Conservation (phyloP, 2,113 vertebrate species). For the Pachycephala philippinensis region DNA sequence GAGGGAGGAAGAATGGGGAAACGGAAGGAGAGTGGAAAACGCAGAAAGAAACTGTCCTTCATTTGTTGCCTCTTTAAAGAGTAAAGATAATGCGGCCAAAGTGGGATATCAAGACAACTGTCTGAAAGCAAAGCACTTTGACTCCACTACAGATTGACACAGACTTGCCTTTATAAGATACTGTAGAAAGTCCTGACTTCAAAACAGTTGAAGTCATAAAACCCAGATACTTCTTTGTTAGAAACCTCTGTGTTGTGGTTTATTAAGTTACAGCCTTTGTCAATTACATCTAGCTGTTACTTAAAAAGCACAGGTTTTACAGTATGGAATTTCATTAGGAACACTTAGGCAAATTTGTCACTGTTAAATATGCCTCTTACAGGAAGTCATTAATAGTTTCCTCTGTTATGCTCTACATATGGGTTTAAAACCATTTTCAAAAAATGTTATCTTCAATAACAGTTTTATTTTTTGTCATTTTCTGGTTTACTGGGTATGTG, state of each 20-base stretch:
- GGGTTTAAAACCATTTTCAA: not conserved
- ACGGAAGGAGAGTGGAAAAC: not conserved
- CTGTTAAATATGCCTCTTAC: not conserved
- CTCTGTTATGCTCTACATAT: not conserved
- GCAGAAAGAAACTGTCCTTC: not conserved
- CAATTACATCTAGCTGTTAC: not conserved
- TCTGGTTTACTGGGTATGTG: not conserved
- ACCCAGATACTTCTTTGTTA: not conserved
- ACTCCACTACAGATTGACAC: not conserved
- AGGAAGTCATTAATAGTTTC: not conserved
- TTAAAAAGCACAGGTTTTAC: not conserved
- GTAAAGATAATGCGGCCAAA: not conserved
- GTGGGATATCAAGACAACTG: not conserved
- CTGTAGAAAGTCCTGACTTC: not conserved
- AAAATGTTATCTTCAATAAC: not conserved
- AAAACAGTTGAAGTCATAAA: not conserved
- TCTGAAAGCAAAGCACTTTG: not conserved
- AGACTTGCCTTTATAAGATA: not conserved
- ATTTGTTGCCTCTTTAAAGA: not conserved
- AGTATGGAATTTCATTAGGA: not conserved
- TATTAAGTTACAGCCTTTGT: not conserved
- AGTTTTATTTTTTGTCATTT: not conserved
- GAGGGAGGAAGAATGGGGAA: not conserved
- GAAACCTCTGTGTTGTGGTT: not conserved
- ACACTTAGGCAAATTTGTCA: not conserved